A percentile compares a stretch with the other conserved stretches of the same genome.
Evolutionary conservation across 1,140 invertebrate genomes (phyloP).

Genomic region (Battus philenor): DNA sequence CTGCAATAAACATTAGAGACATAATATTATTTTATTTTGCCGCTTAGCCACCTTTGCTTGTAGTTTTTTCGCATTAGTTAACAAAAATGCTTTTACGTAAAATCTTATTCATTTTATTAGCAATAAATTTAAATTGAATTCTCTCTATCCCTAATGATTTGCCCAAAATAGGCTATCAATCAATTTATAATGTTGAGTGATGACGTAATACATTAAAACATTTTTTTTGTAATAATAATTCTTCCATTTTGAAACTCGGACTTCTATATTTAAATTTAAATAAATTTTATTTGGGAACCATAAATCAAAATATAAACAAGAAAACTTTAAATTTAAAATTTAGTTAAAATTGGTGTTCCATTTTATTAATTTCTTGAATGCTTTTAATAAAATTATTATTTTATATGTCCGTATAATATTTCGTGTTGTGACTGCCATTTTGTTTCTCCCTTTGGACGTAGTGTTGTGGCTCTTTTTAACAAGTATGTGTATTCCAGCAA

Average conservation of each 20-base stretch:
- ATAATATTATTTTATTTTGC: conserved; percentile 11
- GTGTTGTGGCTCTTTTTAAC: conserved; percentile 7
- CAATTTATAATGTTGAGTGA: background rate
- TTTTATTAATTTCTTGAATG: background rate
- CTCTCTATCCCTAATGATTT: background rate
- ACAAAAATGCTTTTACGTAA: background rate
- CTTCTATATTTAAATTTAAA: too few species aligned
- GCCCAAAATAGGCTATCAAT: background rate
- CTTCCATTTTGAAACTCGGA: too few species aligned
- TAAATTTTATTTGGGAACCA: too few species aligned
- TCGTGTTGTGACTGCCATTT: too few species aligned
- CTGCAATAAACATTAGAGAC: conserved; percentile 7
- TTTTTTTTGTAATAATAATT: too few species aligned
- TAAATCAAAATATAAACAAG: background rate
- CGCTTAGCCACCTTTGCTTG: conserved; percentile 5
- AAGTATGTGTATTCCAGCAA: conserved; percentile 15
- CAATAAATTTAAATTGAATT: background rate
- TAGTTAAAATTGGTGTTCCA: background rate
- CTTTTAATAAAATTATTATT: too few species aligned
- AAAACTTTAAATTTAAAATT: background rate
- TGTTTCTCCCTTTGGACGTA: background rate
- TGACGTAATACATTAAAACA: background rate
- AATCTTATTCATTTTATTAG: background rate
- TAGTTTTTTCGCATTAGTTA: background rate
- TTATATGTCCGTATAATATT: too few species aligned